Evolutionary conservation across 2,797 vertebrate genomes (phyloP).

Genomic region (Nannoperca australis): DNA sequence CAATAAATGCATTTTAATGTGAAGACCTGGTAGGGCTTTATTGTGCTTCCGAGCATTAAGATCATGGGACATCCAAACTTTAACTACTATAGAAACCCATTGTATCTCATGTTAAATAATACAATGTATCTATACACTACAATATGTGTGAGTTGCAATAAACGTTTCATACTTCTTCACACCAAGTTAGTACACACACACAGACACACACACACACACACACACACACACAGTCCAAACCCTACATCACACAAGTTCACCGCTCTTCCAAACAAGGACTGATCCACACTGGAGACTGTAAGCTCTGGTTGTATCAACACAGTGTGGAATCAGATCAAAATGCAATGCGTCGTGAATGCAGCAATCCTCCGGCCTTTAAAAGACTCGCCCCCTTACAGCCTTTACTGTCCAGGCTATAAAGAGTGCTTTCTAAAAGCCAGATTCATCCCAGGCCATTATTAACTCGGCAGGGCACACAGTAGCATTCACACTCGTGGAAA

Average conservation of each 20-base stretch:
- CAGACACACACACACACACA: slow-evolving; percentile 36
- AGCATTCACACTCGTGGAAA: slow-evolving; percentile 42
- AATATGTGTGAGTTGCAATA: not conserved
- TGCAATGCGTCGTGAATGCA: slow-evolving; percentile 57
- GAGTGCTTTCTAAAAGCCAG: slow-evolving; percentile 41
- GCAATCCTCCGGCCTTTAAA: slow-evolving; percentile 28
- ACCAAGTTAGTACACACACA: slow-evolving; percentile 29
- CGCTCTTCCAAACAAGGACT: slow-evolving; percentile 79
- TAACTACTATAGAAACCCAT: not conserved
- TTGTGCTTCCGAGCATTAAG: not conserved
- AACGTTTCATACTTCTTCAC: slow-evolving; percentile 16
- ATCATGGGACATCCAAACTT: not conserved
- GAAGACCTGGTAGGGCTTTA: not conserved
- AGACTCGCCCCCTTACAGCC: slow-evolving; percentile 21
- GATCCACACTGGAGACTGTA: slow-evolving; percentile 58
- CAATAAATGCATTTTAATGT: not conserved
- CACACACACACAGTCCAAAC: slow-evolving; percentile 30
- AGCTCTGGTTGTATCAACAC: slow-evolving; percentile 77
- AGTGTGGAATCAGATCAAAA: slow-evolving; percentile 53
- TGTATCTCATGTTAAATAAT: not conserved
- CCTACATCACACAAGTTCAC: slow-evolving; percentile 33
- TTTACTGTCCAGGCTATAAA: slow-evolving; percentile 11
- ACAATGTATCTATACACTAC: not conserved
- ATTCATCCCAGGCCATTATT: slow-evolving; percentile 54
- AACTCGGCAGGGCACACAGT: slow-evolving; percentile 37